phyloP scores from a whole-genome alignment of 2,888 invertebrate species.

The Dioctria linearis region DNA sequence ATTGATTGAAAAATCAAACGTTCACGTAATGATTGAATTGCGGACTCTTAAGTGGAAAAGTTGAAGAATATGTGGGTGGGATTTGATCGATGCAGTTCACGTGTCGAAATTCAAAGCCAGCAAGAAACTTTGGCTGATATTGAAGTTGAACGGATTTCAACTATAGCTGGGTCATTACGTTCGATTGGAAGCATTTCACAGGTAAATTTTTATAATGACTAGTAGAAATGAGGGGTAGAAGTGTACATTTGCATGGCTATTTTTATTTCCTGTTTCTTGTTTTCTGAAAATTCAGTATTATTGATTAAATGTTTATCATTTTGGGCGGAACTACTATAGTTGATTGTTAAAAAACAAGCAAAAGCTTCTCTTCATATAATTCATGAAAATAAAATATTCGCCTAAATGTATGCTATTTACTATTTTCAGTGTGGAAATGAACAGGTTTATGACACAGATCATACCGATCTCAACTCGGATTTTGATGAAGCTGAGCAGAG shows the following conservation, averaged over 20 bases:
- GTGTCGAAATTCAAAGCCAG: slow-evolving; percentile 66
- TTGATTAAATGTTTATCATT: too few relatives aligned
- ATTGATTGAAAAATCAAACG: neutral
- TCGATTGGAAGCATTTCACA: slow-evolving; percentile 76
- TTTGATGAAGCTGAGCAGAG: slow-evolving; percentile 84
- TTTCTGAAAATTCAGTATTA: too few relatives aligned
- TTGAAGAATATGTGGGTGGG: slow-evolving; percentile 62
- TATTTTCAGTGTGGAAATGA: slow-evolving; percentile 70
- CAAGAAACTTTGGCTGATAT: slow-evolving; percentile 78
- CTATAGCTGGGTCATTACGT: slow-evolving; percentile 79
- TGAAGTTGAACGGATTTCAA: slow-evolving; percentile 78
- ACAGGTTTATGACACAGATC: slow-evolving; percentile 83
- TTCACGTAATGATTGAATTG: slow-evolving; percentile 46
- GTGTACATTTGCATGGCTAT: too few relatives aligned
- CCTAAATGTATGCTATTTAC: neutral
- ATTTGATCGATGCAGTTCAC: slow-evolving; percentile 68
- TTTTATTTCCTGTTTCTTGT: too few relatives aligned
- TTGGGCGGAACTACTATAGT: neutral
- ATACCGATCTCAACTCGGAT: slow-evolving; percentile 86
- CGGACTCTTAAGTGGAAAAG: slow-evolving; percentile 58
- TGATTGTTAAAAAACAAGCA: neutral
- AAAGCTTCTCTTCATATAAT: neutral
- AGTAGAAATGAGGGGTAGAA: too few relatives aligned
- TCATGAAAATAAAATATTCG: neutral
- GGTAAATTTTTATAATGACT: slow-evolving; percentile 62